Conservation (phyloP, 2,888 invertebrate species). For the Watsonalla binaria region DNA sequence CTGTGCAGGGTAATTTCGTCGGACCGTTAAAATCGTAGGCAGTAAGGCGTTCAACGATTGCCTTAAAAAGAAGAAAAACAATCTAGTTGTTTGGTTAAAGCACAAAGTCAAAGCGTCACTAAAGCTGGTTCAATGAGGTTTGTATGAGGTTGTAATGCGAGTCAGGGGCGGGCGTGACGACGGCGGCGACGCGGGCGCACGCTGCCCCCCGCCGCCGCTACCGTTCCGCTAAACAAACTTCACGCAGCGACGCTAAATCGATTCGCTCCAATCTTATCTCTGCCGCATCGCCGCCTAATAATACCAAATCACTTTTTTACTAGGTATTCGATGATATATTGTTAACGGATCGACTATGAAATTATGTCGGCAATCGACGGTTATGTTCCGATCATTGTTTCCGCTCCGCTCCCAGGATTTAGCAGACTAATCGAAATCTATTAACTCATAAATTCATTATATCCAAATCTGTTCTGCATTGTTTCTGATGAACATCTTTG, state of each 20-base stretch:
- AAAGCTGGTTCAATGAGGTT: conserved; percentile 48
- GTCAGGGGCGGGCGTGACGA: conserved; percentile 39
- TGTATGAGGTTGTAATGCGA: conserved; percentile 27
- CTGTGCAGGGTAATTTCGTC: conserved; percentile 10
- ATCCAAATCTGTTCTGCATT: conserved; percentile 65
- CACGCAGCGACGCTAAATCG: conserved; percentile 69
- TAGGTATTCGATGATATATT: conserved; percentile 45
- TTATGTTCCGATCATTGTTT: conserved; percentile 43
- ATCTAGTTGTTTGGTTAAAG: conserved; percentile 45
- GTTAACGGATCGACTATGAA: conserved; percentile 70
- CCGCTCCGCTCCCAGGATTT: conserved; percentile 53
- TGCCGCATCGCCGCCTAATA: conserved; percentile 56
- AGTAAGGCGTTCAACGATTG: conserved; percentile 29
- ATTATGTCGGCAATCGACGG: conserved; percentile 55
- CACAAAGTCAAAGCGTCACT: conserved; percentile 45
- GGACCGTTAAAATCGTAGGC: conserved; percentile 39
- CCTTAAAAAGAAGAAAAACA: conserved; percentile 29
- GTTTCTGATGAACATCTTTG: conserved; percentile 73
- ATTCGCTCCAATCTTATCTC: conserved; percentile 68
- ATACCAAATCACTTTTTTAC: conserved; percentile 69
- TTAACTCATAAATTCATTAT: conserved; percentile 63
- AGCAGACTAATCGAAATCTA: conserved; percentile 47
- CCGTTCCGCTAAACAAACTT: conserved; percentile 76
- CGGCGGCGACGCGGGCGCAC: conserved; percentile 37
- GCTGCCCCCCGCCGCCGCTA: conserved; percentile 37